Conservation (phyloP, 2,888 invertebrate genomes). For the Hydropsyche betteni region DNA sequence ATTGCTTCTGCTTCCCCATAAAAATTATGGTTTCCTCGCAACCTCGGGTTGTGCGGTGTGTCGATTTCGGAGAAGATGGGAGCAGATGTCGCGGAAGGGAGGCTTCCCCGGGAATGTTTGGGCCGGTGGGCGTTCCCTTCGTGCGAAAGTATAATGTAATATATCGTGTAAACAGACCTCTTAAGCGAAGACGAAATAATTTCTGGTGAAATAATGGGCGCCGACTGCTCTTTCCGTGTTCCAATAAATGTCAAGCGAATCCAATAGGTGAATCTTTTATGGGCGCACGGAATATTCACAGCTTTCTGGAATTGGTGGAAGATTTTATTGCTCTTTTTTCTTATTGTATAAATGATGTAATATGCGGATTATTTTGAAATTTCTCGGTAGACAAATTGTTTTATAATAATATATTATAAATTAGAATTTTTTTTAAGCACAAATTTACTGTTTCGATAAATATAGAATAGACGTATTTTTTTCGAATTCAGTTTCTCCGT, state of each 20-base stretch:
- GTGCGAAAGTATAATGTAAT: not conserved
- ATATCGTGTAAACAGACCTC: too few relatives aligned
- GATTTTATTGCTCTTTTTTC: too few relatives aligned
- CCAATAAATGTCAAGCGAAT: slow-evolving; percentile 47
- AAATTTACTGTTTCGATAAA: too few relatives aligned
- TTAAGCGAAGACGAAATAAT: slow-evolving; percentile 40
- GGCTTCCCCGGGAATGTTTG: not conserved
- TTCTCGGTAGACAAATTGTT: too few relatives aligned
- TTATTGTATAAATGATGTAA: too few relatives aligned
- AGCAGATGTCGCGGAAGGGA: slow-evolving; percentile 12
- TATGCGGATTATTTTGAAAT: too few relatives aligned
- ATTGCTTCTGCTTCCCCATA: slow-evolving; percentile 42
- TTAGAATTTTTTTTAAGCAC: too few relatives aligned
- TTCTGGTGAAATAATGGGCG: slow-evolving; percentile 44
- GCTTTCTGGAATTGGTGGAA: too few relatives aligned
- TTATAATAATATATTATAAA: too few relatives aligned
- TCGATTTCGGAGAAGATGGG: too few relatives aligned
- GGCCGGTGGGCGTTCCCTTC: not conserved
- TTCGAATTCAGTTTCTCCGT: too few relatives aligned
- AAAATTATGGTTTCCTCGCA: slow-evolving; percentile 44
- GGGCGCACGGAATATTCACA: not conserved
- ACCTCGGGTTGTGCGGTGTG: not conserved
- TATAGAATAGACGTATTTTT: too few relatives aligned
- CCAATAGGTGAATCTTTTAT: slow-evolving; percentile 35
- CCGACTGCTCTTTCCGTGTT: slow-evolving; percentile 31